Base-by-base conservation (phyloP, 1,140 invertebrate species). In the Ips typographus region DNA sequence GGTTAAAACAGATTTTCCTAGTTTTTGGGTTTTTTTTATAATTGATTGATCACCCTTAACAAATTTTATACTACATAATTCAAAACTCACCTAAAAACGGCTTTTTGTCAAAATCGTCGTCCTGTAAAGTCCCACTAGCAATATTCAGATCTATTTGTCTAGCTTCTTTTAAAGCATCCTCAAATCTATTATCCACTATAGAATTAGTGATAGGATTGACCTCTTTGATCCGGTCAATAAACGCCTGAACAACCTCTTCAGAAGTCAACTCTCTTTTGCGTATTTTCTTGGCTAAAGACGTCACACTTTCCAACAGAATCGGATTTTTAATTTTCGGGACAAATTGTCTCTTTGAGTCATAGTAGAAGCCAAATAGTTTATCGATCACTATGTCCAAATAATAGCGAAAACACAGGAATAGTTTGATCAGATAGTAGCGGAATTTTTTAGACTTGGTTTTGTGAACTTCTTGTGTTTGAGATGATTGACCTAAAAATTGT, bases 181-280 rank as follows among this genome's bases (percentile, higher is more conserved):
- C 84, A 77, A 87, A 92, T 77, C 93, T 78, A 74, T 92, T 85
- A 75, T 94, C 92, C 0, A 94, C 91, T 1, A 96, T 84, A 40
- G 92, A 89, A 83, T 96, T 96, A 42, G 95, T 75, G 37, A 91
- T 81, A 5, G 83, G 82, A 80, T 96, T 94, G 0, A 95, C 89
- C 80, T 89, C 85, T 76, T 90, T 87, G 55, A 94, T 94, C 73
- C 94, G 83, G 41, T 90, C 85, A 65, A 94, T 91, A 74, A 89
- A 92, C 3, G 88, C 83, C 72, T 82, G 83, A 0, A 95, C 90
- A 7, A 95, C 86, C 72, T 89, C 84, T 78, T 89, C 90, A 7
- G 86, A 86, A 51, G 84, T 87, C 22, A 91, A 57, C 75, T 89
- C 78, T 63, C 83, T 83, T 37, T 85, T 81, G 73, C 85, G 85